Percentiles rank a stretch among this genome's conserved stretches.
Conservation (phyloP, 2,113 vertebrate species). For the Baryphthengus martii region DNA sequence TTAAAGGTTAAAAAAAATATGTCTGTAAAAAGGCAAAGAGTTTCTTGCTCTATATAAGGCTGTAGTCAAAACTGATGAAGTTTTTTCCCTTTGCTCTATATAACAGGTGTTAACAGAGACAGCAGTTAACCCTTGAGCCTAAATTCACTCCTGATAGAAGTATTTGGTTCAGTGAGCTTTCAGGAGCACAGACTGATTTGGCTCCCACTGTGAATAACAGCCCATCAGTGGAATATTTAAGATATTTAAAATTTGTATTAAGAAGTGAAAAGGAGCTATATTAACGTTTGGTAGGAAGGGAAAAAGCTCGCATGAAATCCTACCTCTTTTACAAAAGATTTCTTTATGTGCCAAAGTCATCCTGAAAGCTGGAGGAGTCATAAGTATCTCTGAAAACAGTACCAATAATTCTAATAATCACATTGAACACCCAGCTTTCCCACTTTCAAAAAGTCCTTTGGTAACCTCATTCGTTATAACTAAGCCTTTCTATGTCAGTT, state of each 20-base stretch:
- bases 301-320: background rate
- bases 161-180: conserved; percentile 7
- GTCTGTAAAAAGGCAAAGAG: background rate
- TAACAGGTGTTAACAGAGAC: conserved; percentile 15
- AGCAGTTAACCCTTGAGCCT: conserved; percentile 20
- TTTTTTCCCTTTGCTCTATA: background rate
- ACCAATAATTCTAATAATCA: background rate
- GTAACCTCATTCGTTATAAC: background rate
- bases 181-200: conserved; percentile 7
- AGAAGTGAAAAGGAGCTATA: background rate
- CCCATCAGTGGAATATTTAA: conserved; percentile 8
- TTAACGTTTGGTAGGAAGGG: background rate
- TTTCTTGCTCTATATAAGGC: background rate
- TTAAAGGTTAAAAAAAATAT: background rate
- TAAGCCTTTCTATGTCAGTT: background rate
- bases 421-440: background rate
- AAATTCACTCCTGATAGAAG: background rate
- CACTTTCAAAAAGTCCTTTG: background rate
- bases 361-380: background rate
- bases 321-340: background rate
- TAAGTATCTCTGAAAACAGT: background rate
- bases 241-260: conserved; percentile 28
- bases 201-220: background rate
- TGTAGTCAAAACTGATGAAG: background rate
- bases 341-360: background rate